Percentiles rank a stretch among this genome's conserved stretches.
phyloP scores from a whole-genome alignment of 2,888 invertebrate species.

The Cabera pusaria region DNA sequence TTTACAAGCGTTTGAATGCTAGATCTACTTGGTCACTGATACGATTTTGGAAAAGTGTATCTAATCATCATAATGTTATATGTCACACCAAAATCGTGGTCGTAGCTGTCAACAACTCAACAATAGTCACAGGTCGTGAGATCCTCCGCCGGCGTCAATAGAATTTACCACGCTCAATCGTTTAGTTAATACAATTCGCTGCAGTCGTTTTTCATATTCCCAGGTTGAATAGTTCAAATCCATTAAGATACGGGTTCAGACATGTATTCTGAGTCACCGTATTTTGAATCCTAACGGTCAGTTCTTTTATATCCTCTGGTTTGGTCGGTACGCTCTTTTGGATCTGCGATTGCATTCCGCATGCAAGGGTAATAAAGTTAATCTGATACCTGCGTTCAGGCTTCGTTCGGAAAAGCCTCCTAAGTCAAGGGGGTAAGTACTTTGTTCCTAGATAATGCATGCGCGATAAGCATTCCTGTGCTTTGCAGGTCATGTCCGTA shows the following conservation, averaged over 20 bases:
- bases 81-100: too few relatives aligned
- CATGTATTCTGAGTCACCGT: too few relatives aligned
- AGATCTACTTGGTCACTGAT: too few relatives aligned
- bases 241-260: too few relatives aligned
- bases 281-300: too few relatives aligned
- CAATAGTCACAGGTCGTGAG: constrained; percentile 30
- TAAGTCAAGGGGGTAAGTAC: constrained; percentile 10
- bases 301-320: too few relatives aligned
- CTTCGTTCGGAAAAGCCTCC: constrained; percentile 10
- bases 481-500: constrained; percentile 26
- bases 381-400: constrained; percentile 25
- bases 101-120: not conserved
- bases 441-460: constrained; percentile 14
- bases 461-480: constrained; percentile 27
- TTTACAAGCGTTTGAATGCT: too few relatives aligned
- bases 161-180: constrained; percentile 41
- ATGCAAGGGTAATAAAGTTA: constrained; percentile 31
- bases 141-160: constrained; percentile 33
- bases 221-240: constrained; percentile 20
- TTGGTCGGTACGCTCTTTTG: not conserved
- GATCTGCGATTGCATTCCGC: constrained; percentile 30
- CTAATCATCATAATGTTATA: too few relatives aligned
- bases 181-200: constrained; percentile 34
- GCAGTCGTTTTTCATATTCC: constrained; percentile 32
- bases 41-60: too few relatives aligned